These are phyloP conservation scores for Macropis europaea DNA, from an alignment of 2,888 invertebrate genomes.

Conservation along the genomic window DNA sequence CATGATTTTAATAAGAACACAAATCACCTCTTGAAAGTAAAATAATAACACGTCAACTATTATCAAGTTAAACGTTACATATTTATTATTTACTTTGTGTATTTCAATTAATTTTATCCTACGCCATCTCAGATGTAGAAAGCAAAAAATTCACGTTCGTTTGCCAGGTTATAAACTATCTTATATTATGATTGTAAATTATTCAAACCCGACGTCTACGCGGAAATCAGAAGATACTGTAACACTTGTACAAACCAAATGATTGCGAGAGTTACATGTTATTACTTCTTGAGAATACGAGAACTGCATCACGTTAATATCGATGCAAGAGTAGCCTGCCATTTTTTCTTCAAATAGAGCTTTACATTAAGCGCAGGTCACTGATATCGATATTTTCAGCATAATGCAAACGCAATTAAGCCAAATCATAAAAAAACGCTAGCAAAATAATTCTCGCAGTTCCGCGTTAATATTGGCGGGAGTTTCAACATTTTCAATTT, in stretches of 20 bases:
- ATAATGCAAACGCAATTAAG: background rate
- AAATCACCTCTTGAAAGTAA: too few species aligned
- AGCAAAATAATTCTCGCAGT: background rate
- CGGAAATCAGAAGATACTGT: background rate
- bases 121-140: too few species aligned
- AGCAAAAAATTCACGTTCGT: too few species aligned
- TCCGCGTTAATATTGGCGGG: background rate
- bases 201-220: background rate
- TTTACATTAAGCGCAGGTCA: background rate
- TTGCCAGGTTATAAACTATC: too few species aligned
- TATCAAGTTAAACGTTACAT: too few species aligned
- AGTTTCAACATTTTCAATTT: slow-evolving; percentile 9
- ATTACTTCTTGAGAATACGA: background rate
- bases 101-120: too few species aligned
- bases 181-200: background rate
- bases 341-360: background rate
- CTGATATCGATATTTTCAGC: background rate
- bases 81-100: too few species aligned
- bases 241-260: background rate
- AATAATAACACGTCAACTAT: too few species aligned
- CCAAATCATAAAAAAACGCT: background rate
- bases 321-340: too few species aligned
- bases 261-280: background rate
- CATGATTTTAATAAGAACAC: too few species aligned
- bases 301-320: background rate